Base-by-base conservation (phyloP, 2,113 vertebrate genomes). In the Peromyscus maniculatus region DNA sequence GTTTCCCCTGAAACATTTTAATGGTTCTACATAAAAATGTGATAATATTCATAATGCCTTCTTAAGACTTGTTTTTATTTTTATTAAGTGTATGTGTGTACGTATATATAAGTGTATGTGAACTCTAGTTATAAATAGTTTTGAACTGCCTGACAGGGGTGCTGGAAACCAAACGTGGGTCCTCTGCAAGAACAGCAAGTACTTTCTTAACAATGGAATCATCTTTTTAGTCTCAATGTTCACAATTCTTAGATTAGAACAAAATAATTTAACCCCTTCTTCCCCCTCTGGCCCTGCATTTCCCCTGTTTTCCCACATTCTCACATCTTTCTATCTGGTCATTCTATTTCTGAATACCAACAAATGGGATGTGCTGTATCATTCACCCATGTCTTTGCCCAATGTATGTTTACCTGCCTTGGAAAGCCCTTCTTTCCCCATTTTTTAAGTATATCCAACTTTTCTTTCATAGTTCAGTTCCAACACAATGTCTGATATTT, bases 381-480 rank as follows among this genome's bases (percentile, higher is more conserved):
- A 59, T 92, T 39, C 46, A 66, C 46, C 17, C 26, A 92, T 67
- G 11, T 9, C 13, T 78, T 78, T 91, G 36, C 24, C 90, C 36
- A 84, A 46, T 77, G 39, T 21, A 72, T 2, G 72, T 92, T 36
- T 87, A 74, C 74, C 39, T 93, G 1, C 57, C 26, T 74, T 74
- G 3, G 4, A 94, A 55, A 84, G 28, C 8, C 31, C 55, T 89
- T 49, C 52, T 89, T 93, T 7, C 4, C 4, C 52, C 28, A 24
- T 86, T 91, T 87, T 71, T 39, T 55, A 72, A 90, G 59, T 67
- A 69, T 91, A 93, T 89, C 7, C 31, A 89, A 15, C 43, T 78
- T 90, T 31, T 95, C 84, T 95, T 97, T 94, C 74, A 91, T 46
- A 84, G 39, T 59, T 97, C 24, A 91, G 9, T 28, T 94, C 52